A percentile compares a stretch with the other conserved stretches of the same genome.
phyloP scores from a whole-genome alignment of 2,797 vertebrate species.

The Otolemur crassicaudatus region DNA sequence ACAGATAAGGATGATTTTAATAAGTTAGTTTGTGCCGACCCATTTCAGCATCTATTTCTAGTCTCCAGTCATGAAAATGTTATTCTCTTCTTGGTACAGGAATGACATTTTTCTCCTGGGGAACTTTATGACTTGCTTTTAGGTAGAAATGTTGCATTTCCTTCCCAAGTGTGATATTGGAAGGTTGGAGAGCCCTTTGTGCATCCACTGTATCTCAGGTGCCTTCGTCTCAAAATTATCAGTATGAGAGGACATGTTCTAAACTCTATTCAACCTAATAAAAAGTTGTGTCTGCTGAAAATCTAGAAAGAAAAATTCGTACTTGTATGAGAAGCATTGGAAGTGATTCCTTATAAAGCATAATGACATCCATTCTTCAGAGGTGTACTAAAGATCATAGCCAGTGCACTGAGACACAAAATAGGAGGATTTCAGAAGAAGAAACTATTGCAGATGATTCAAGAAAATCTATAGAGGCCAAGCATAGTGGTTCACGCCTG shows the following conservation, averaged over 20 bases:
- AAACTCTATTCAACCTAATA: constrained; percentile 11
- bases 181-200: neutral
- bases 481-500: no score
- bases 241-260: neutral
- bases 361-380: neutral
- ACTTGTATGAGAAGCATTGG: constrained; percentile 31
- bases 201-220: neutral
- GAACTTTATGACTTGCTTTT: constrained; percentile 11
- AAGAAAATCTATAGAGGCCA: neutral
- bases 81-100: neutral
- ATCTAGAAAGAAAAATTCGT: constrained; percentile 9
- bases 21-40: neutral
- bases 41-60: neutral
- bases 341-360: neutral
- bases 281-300: constrained; percentile 2
- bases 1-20: neutral
- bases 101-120: neutral
- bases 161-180: no score
- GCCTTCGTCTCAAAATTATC: neutral
- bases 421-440: neutral
- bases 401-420: neutral
- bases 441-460: neutral
- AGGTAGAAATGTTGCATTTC: neutral
- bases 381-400: neutral
- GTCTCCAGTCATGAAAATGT: neutral